Base-by-base conservation (phyloP, 2,797 vertebrate species). In the Dendrocincla fuliginosa region DNA sequence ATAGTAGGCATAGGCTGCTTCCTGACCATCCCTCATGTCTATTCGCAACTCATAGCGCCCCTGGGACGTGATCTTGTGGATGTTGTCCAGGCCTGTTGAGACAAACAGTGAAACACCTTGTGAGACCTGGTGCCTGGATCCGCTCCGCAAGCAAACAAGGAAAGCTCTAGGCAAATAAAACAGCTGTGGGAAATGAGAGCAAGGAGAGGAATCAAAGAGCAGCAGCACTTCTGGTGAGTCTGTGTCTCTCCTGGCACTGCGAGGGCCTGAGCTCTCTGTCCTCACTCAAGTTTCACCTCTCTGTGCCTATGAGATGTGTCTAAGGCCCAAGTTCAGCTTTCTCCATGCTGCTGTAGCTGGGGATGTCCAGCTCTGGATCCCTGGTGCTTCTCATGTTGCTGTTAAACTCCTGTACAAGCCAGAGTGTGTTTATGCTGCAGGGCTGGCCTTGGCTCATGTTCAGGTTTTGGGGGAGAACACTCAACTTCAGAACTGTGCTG, bases 21-120 rank as follows among this genome's bases (percentile, higher is more conserved):
- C 99, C 93, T 99, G 99, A 11, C 99, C 99, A 0, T 99, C 99
- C 77, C 97, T 98, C 99, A 99, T 99, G 96, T 99, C 99, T 79
- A 99, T 99, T 5, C 99, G 98, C 80, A 99, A 97, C 97, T 99
- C 99, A 0, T 99, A 99, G 30, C 98, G 99, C 32, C 99, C 99
- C 85, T 99, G 99, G 70, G 98, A 98, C 0, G 99, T 98, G 93
- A 99, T 98, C 98, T 95, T 99, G 97, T 99, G 99, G 88, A 99
- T 98, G 95, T 99, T 99, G 97, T 99, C 99, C 87, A 99, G 97
- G 76, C 99, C 99, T 99, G 95, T 28, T 5, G 30, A 73, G 76
- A 69, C n/a, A 68, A 92, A 27, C 64, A 67, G 42, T 4, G 10
- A 37, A 33, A 61, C 14, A 20, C 17, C 28, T 0, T 1, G 30